A percentile compares a stretch with the other conserved stretches of the same genome.
Evolutionary conservation across 2,113 vertebrate genomes (phyloP).

Genomic region (Otolemur garnettii): DNA sequence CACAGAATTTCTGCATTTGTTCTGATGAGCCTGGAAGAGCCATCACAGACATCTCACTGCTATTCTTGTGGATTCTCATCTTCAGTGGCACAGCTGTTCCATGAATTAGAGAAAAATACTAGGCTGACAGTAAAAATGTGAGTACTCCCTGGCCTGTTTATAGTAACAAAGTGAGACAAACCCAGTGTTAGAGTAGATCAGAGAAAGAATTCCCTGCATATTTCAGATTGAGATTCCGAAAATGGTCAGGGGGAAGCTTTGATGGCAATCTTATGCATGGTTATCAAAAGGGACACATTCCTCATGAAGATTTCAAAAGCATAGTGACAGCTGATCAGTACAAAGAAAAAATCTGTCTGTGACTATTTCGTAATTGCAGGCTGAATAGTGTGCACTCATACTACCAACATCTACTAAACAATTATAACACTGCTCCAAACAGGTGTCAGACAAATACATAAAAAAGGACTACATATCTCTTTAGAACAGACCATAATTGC

Average conservation of each 20-base stretch:
- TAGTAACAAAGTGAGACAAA: background rate
- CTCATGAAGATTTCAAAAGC: background rate
- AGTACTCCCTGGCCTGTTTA: background rate
- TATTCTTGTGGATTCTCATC: background rate
- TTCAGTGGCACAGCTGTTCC: background rate
- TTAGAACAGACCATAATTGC: background rate
- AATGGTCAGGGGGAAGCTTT: background rate
- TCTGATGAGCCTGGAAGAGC: background rate
- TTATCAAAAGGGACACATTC: background rate
- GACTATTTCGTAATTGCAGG: background rate
- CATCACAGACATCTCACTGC: background rate
- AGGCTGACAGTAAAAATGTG: background rate
- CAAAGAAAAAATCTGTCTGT: background rate
- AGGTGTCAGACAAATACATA: too few species aligned
- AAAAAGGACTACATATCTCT: background rate
- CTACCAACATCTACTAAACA: background rate
- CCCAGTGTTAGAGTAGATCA: background rate
- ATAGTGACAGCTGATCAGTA: background rate
- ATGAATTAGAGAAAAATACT: background rate
- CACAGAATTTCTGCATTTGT: background rate
- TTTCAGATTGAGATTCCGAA: background rate
- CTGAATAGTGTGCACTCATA: accelerated
- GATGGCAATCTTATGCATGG: background rate
- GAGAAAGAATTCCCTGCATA: background rate
- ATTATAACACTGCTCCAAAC: background rate